Conservation (phyloP, 2,113 vertebrate genomes). For the Elgaria multicarinata region DNA sequence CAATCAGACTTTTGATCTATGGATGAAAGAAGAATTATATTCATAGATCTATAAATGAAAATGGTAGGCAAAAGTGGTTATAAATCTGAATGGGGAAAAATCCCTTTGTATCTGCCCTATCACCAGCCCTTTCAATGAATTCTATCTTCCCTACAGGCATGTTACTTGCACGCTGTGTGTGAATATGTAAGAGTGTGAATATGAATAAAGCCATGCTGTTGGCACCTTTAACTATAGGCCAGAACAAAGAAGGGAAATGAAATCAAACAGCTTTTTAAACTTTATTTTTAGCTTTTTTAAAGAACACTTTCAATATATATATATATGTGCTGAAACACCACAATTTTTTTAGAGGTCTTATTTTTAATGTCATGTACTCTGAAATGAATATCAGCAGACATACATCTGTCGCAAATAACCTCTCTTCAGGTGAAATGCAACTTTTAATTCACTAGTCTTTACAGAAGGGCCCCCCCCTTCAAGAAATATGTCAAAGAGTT, state of each 20-base stretch:
- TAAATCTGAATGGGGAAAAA: not conserved
- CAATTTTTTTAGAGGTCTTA: too few relatives aligned
- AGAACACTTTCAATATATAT: not conserved
- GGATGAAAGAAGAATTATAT: not conserved
- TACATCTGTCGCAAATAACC: not conserved
- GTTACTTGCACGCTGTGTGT: not conserved
- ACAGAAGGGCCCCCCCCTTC: not conserved
- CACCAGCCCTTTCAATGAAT: not conserved
- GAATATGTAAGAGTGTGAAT: not conserved
- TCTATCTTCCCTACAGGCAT: not conserved
- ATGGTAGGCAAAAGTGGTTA: not conserved
- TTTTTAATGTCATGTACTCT: not conserved
- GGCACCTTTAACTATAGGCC: not conserved
- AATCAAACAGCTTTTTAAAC: not conserved
- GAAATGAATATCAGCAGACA: slow-evolving; percentile 11
- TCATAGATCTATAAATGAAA: not conserved
- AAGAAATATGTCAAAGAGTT: not conserved
- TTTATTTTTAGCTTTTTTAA: slow-evolving; percentile 5
- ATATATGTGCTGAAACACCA: not conserved
- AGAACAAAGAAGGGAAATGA: not conserved
- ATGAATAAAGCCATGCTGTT: slow-evolving; percentile 2
- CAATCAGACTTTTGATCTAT: not conserved
- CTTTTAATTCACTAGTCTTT: not conserved
- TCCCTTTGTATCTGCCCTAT: not conserved
- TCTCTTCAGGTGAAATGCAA: not conserved